Evolutionary conservation across 2,888 invertebrate species (phyloP).

Genomic region (Drosophila peninsularis): DNA sequence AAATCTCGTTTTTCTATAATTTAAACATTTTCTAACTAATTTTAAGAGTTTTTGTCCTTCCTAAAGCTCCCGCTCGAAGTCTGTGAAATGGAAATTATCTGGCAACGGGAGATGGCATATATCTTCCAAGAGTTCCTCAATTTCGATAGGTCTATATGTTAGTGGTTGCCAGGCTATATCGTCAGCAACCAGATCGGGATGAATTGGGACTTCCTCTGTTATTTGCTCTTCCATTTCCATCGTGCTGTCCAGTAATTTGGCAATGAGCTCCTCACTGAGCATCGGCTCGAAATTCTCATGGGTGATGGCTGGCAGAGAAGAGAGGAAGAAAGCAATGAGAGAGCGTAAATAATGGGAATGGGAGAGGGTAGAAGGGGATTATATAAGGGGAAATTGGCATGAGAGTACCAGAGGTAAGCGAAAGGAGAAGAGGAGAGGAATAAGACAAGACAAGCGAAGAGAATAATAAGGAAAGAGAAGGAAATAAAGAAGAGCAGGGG

Average conservation of each 20-base stretch:
- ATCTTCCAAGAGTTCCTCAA: not conserved
- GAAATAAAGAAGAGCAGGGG: not conserved
- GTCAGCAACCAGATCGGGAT: slow-evolving; percentile 12
- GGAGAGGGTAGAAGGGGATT: not conserved
- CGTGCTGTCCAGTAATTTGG: slow-evolving; percentile 19
- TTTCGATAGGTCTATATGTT: not conserved
- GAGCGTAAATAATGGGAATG: not conserved
- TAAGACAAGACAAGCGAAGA: not conserved
- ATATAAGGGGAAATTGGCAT: not conserved
- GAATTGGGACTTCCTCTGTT: not conserved
- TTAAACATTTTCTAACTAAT: not conserved
- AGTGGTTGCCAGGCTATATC: not conserved
- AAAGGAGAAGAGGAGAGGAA: not conserved
- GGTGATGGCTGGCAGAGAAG: slow-evolving; percentile 12
- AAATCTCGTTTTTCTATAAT: not conserved
- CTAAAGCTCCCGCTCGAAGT: slow-evolving; percentile 6
- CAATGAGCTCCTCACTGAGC: slow-evolving; percentile 23
- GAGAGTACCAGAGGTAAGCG: not conserved
- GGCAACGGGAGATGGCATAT: slow-evolving; percentile 2
- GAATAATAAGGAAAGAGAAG: not conserved
- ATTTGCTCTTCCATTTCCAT: slow-evolving; percentile 13
- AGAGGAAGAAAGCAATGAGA: not conserved
- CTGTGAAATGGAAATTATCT: not conserved
- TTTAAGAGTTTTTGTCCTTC: too few relatives aligned
- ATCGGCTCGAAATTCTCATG: slow-evolving; percentile 4